Base-by-base conservation (phyloP, 2,888 invertebrate species). In the Serripes groenlandicus region DNA sequence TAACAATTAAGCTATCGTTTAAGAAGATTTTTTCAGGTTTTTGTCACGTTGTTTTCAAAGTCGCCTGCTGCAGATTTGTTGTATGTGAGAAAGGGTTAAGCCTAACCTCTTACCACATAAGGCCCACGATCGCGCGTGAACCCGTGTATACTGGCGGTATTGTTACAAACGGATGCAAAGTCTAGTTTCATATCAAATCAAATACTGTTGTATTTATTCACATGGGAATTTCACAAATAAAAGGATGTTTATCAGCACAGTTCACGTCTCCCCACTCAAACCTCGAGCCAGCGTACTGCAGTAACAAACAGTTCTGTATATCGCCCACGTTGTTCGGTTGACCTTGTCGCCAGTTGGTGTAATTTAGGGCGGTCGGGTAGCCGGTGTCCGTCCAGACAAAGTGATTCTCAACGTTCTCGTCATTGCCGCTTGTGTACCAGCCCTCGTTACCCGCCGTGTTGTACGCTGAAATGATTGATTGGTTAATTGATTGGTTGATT, bases 321-420 rank as follows among this genome's bases (percentile, higher is more conserved):
- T 86, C 81, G 3, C 85, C 91, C 23, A 91, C 91, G 58, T 91
- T 89, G 75, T 91, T 91, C 18, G 91, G 91, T 70, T 91, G 91
- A 3, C 90, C 91, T 1, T 76, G 26, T 37, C 88, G 85, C 90
- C 91, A 91, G 86, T 89, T 76, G 0, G 83, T 83, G 79, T 86
- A 90, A 56, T 75, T 85, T 1, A 84, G 21, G 30, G 18, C 54
- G 49, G 85, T 75, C 7, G 88, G 85, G 30, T 74, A 83, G 0
- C 90, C 90, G 21, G 85, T 85, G 49, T 88, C 83, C 15, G 90
- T 89, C 91, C 91, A 91, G 0, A 81, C 76, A 68, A 88, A 91
- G 0, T 49, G 23, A 0, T 78, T 77, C 68, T 91, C 91, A 0
- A 64, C 37, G 11, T 69, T 56, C 62, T 87, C 86, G 71, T 91